Evolutionary conservation across 2,888 invertebrate genomes (phyloP), one percentile per base, ranked within the genome.

Genomic region (Falcaria lacertinaria): DNA sequence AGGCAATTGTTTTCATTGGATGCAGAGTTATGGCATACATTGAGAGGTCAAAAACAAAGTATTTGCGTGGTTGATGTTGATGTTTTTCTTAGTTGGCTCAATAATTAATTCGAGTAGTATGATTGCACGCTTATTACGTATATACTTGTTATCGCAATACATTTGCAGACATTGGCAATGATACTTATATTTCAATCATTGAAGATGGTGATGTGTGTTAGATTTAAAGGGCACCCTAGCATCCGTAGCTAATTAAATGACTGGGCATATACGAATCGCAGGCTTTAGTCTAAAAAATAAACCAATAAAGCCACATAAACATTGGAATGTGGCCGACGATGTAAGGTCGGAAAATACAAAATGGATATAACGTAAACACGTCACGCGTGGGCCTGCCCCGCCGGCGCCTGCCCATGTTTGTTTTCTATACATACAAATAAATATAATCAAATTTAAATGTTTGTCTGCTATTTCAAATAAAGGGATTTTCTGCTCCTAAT

Each of bases 1-100:
- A 44, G 17, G 37, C 44, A 46, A 54, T 46, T 52, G 45, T 44
- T 52, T 44, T 52, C 46, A 51, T 52, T 50, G 50, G 42, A 36
- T 43, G 39, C 42, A 42, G 45, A 47, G 39, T 40, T 42, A 39
- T 46, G 44, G 45, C 48, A 48, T 44, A 39, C 15, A 33, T 13
- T 33, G 19, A 36, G 36, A 45, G 17, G 43, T 45, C 39, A 41
- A 28, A 50, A 47, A 50, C 47, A 40, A 40, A 11, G 16, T 32
- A 34, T 47, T 47, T 44, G 33, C 41, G 43, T 47, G 40, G 41
- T 34, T 41, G 34, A 28, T 25, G 39, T 22, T 45, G 39, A 39
- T 39, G 25, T 39, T 43, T 40, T 16, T 45, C 35, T 33, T 45
- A 39, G 39, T 40, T 49, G 38, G 22, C 14, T 22, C 11, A 13